These are phyloP conservation scores for Drosophila nebulosa DNA, from an alignment of 1,140 invertebrate genomes.

Conservation along the genomic window DNA sequence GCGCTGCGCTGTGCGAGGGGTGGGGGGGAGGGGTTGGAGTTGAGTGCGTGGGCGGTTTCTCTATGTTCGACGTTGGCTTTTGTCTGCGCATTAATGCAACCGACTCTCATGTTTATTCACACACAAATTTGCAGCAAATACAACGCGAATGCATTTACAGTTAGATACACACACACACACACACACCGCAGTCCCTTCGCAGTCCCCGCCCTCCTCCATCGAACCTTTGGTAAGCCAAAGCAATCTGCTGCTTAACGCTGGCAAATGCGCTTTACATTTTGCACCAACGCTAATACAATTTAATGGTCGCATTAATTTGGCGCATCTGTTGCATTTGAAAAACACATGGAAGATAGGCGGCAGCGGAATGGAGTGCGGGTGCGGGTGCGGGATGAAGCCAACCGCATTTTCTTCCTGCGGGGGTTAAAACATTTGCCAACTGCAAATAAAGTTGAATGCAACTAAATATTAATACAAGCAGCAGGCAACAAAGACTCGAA, in stretches of 20 bases:
- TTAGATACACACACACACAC: constrained; percentile 12
- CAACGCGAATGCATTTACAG: constrained; percentile 62
- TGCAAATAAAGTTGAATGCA: constrained; percentile 67
- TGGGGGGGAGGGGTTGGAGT: background rate
- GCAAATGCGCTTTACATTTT: constrained; percentile 75
- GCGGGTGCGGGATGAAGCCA: background rate
- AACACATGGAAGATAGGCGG: constrained; percentile 16
- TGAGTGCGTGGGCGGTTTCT: background rate
- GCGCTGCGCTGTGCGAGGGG: background rate
- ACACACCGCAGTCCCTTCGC: background rate
- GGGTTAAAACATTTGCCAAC: constrained; percentile 52
- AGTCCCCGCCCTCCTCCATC: background rate
- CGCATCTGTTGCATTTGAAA: constrained; percentile 79
- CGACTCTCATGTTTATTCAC: constrained; percentile 77
- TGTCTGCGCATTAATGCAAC: constrained; percentile 77
- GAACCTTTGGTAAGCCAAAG: constrained; percentile 36
- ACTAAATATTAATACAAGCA: constrained; percentile 70
- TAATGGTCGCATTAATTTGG: constrained; percentile 79
- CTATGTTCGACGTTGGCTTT: constrained; percentile 61
- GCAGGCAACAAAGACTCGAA: constrained; percentile 34
- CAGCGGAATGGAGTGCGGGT: background rate
- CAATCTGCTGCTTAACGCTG: constrained; percentile 34
- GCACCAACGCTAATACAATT: constrained; percentile 76
- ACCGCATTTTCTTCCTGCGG: constrained; percentile 34
- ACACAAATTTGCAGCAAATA: constrained; percentile 76